These are phyloP conservation scores for Nebria brevicollis DNA, from an alignment of 2,888 invertebrate genomes.

Conservation along the genomic window DNA sequence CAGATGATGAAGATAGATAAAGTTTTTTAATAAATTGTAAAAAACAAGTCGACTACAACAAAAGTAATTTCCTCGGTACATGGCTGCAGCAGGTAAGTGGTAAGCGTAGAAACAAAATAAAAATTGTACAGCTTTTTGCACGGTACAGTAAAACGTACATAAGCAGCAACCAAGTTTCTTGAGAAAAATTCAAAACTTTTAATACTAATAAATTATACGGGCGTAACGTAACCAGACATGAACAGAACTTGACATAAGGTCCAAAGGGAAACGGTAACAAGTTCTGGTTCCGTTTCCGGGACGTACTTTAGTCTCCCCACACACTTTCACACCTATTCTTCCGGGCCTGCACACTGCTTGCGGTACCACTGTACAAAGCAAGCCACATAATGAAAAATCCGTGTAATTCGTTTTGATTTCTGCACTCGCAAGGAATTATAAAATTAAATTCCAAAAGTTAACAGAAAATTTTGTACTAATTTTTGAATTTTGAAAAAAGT, in stretches of 20 bases:
- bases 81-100: constrained; percentile 1
- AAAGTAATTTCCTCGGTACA: background rate
- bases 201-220: constrained; percentile 20
- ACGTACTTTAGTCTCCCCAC: constrained; percentile 26
- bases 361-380: background rate
- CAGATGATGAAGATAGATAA: constrained; percentile 1
- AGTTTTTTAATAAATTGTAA: background rate
- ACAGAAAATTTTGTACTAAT: no score
- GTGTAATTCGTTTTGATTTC: background rate
- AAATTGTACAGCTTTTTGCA: background rate
- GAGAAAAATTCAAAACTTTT: constrained; percentile 19
- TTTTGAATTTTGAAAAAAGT: no score
- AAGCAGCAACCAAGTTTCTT: background rate
- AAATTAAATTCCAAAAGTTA: background rate
- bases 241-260: constrained; percentile 36
- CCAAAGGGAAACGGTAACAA: constrained; percentile 37
- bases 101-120: background rate
- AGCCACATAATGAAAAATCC: background rate
- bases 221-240: constrained; percentile 17
- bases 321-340: background rate
- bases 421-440: background rate
- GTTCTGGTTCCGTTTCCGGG: constrained; percentile 35
- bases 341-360: background rate
- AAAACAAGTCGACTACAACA: constrained; percentile 1
- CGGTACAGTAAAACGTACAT: background rate